Percentiles rank a stretch among this genome's conserved stretches.
phyloP scores from a whole-genome alignment of 2,113 vertebrate species.

The Pterophyllum scalare region DNA sequence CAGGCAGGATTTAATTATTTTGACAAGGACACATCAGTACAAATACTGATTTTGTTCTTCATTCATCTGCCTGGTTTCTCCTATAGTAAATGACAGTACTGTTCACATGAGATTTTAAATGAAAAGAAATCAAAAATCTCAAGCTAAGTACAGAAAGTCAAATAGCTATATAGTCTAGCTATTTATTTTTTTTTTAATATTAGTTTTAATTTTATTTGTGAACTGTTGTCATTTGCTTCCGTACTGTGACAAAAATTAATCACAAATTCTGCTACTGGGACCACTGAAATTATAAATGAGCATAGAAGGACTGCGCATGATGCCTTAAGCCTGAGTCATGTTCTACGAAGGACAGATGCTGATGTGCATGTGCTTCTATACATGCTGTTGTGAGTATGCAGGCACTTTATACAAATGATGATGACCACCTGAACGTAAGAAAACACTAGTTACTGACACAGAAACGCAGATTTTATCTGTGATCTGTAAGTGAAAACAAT shows the following conservation, averaged over 20 bases:
- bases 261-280: not conserved
- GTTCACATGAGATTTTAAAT: not conserved
- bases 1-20: conserved; percentile 2
- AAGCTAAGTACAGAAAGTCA: not conserved
- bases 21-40: conserved; percentile 10
- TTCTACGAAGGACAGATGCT: too few relatives aligned
- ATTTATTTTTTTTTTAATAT: too few relatives aligned
- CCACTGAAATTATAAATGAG: not conserved
- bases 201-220: not conserved
- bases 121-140: not conserved
- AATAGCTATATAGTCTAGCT: not conserved
- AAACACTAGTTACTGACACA: too few relatives aligned
- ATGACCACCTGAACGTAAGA: too few relatives aligned
- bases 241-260: not conserved
- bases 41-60: not conserved
- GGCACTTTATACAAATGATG: too few relatives aligned
- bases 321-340: not conserved
- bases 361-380: too few relatives aligned
- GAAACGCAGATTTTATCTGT: not conserved
- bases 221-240: not conserved
- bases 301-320: not conserved
- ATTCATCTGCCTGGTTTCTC: not conserved
- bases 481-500: not conserved
- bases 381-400: too few relatives aligned
- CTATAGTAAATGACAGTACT: not conserved